These are phyloP conservation scores for Coccyzus lansbergi DNA, from an alignment of 2,797 vertebrate species.

Conservation along the genomic window DNA sequence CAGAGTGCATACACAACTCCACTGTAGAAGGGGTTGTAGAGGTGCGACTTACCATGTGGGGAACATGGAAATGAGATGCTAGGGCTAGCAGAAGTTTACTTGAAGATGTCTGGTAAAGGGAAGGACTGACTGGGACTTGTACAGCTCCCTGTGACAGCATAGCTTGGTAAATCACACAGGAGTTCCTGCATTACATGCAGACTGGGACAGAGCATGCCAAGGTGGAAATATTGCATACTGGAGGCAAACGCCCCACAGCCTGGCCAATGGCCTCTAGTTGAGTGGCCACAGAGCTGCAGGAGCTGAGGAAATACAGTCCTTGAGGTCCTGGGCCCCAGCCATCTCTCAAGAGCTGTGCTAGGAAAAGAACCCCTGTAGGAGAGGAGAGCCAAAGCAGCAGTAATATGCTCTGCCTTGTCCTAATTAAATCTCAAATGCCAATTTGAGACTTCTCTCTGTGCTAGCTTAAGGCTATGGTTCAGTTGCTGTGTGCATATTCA, in stretches of 20 bases:
- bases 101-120: neutral
- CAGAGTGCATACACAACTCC: neutral
- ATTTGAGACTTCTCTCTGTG: neutral
- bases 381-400: neutral
- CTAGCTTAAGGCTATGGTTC: neutral
- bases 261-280: neutral
- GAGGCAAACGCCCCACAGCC: neutral
- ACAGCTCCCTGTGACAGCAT: neutral
- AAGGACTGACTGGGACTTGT: neutral
- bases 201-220: neutral
- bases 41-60: too few species aligned
- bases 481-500: neutral
- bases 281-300: neutral
- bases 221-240: neutral
- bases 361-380: neutral
- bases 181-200: neutral
- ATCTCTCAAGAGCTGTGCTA: neutral
- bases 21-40: neutral
- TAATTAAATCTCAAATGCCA: neutral
- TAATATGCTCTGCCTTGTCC: neutral
- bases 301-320: neutral
- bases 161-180: neutral
- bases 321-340: neutral
- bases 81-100: neutral
- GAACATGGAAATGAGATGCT: too few species aligned